Percentiles rank a stretch among this genome's conserved stretches.
Evolutionary conservation across 2,888 invertebrate species (phyloP).

Genomic region (Troides aeacus): DNA sequence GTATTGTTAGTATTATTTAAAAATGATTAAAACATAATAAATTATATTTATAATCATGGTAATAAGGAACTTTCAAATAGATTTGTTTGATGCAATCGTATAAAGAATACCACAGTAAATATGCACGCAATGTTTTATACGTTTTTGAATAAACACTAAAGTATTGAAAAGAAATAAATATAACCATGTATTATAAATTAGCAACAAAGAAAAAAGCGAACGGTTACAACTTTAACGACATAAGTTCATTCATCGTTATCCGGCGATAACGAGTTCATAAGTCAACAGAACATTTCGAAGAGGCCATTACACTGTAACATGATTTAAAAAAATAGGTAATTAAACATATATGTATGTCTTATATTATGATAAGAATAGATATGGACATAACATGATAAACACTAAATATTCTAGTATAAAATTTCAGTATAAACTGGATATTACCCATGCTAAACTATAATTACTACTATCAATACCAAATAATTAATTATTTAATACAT

Average conservation of each 20-base stretch:
- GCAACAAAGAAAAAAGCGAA: conserved; percentile 6
- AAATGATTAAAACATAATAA: too few relatives aligned
- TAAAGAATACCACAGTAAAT: too few relatives aligned
- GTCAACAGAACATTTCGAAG: conserved; percentile 34
- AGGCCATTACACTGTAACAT: conserved; percentile 34
- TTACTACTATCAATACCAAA: too few relatives aligned
- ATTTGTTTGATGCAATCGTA: too few relatives aligned
- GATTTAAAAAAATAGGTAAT: background rate
- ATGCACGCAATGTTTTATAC: too few relatives aligned
- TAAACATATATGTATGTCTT: background rate
- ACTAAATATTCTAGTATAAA: background rate
- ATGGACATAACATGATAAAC: background rate
- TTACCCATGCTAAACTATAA: too few relatives aligned
- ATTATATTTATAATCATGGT: too few relatives aligned
- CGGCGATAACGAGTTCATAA: conserved; percentile 36
- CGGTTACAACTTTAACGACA: conserved; percentile 6
- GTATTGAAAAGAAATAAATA: too few relatives aligned
- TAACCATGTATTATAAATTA: background rate
- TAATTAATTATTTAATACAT: too few relatives aligned
- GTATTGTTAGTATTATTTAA: background rate
- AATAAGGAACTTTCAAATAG: too few relatives aligned
- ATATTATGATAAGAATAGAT: background rate
- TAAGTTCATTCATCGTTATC: conserved; percentile 34
- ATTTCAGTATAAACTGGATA: background rate
- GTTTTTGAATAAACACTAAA: too few relatives aligned